Percentiles rank a stretch among this genome's conserved stretches.
Evolutionary conservation across 1,140 invertebrate genomes (phyloP).

Genomic region (Xylocopa sonorina): DNA sequence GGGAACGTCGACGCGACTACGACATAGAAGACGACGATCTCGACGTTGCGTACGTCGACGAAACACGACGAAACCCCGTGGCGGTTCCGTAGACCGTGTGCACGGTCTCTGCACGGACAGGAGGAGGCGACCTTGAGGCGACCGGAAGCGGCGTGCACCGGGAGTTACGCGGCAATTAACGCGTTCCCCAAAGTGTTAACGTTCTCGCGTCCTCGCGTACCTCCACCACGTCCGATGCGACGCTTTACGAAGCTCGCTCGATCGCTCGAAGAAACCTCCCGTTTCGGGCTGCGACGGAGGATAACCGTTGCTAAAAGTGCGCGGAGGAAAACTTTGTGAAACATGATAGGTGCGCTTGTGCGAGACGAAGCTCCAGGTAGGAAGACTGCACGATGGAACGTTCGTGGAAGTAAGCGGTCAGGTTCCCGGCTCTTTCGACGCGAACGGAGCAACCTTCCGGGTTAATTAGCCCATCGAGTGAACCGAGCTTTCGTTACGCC

Average conservation of each 20-base stretch:
- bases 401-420: neutral
- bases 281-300: too few relatives aligned
- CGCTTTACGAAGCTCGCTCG: neutral
- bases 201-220: neutral
- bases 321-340: too few relatives aligned
- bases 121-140: constrained; percentile 27
- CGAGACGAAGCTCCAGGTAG: neutral
- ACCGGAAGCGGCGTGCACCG: constrained; percentile 31
- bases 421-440: neutral
- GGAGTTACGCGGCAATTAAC: constrained; percentile 42
- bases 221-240: too few relatives aligned
- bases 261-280: neutral
- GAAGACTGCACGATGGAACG: neutral
- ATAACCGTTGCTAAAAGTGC: too few relatives aligned
- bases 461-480: neutral
- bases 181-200: constrained; percentile 23
- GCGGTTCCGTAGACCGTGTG: neutral
- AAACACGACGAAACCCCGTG: constrained; percentile 1
- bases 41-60: constrained; percentile 2
- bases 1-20: constrained; percentile 17
- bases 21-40: constrained; percentile 10
- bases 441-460: neutral
- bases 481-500: constrained; percentile 1
- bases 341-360: too few relatives aligned
- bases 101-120: neutral